Conservation (phyloP, 2,888 invertebrate genomes). For the Erebia epiphron region DNA sequence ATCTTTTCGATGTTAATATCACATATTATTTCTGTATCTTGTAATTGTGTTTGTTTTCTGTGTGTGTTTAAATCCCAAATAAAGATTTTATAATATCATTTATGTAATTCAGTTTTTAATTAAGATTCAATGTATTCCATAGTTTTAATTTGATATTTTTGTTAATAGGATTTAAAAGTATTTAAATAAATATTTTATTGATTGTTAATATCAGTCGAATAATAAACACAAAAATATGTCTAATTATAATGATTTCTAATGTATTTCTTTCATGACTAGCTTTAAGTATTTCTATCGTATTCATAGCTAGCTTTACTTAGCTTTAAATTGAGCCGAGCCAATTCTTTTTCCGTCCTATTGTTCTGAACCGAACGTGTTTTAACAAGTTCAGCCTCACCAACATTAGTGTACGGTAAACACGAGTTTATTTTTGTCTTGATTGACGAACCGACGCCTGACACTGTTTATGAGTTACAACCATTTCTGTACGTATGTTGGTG, state of each 20-base stretch:
- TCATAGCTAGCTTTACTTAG: conserved; percentile 4
- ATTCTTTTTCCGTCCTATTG: conserved; percentile 28
- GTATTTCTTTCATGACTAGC: background rate
- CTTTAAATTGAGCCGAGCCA: conserved; percentile 6
- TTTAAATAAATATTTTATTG: too few species aligned
- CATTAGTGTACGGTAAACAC: conserved; percentile 55
- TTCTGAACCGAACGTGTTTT: conserved; percentile 42
- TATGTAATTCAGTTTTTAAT: too few species aligned
- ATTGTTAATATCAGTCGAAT: too few species aligned
- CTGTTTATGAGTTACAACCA: conserved; percentile 53
- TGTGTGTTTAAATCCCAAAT: too few species aligned
- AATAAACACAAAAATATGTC: background rate
- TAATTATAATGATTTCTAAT: background rate
- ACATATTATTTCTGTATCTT: too few species aligned
- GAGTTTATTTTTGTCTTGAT: conserved; percentile 63
- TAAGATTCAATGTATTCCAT: too few species aligned
- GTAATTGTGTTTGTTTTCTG: too few species aligned
- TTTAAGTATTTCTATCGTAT: background rate
- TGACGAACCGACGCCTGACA: conserved; percentile 55
- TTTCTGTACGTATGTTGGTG: conserved; percentile 31
- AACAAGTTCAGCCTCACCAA: conserved; percentile 43
- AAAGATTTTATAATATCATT: too few species aligned
- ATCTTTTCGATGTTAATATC: too few species aligned
- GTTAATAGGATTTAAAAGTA: too few species aligned
- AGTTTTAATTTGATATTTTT: too few species aligned